These are phyloP conservation scores for Aradophagus sp. DNA, from an alignment of 1,140 invertebrate species.

Conservation along the genomic window DNA sequence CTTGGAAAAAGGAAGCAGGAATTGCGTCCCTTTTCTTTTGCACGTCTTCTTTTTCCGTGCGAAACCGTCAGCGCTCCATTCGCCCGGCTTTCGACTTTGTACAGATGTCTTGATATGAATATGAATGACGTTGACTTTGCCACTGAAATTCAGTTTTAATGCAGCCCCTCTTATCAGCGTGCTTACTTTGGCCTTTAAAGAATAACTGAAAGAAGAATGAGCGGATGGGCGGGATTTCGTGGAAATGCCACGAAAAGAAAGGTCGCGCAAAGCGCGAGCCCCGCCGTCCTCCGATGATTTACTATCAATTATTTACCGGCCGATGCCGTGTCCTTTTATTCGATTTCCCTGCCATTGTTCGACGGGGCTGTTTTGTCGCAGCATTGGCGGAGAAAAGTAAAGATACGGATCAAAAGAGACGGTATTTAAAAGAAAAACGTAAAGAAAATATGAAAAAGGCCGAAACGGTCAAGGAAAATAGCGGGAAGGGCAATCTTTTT, in stretches of 20 bases:
- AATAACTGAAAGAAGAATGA: slow-evolving; percentile 37
- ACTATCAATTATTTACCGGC: slow-evolving; percentile 34
- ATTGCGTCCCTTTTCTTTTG: slow-evolving; percentile 39
- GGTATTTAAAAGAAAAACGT: too few species aligned
- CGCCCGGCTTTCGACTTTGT: slow-evolving; percentile 38
- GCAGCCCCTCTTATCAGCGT: slow-evolving; percentile 34
- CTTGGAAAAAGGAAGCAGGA: slow-evolving; percentile 39
- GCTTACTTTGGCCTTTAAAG: slow-evolving; percentile 47
- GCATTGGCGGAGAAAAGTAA: background rate
- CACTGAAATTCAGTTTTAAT: slow-evolving; percentile 54
- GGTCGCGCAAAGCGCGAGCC: slow-evolving; percentile 15
- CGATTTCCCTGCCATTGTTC: slow-evolving; percentile 14
- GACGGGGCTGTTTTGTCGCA: background rate
- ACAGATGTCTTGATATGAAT: slow-evolving; percentile 54
- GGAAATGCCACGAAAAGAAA: slow-evolving; percentile 20
- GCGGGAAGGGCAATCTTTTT: too few species aligned
- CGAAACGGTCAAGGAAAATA: too few species aligned
- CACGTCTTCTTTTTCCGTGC: slow-evolving; percentile 25
- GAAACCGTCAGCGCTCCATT: slow-evolving; percentile 9
- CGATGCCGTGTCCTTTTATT: slow-evolving; percentile 11
- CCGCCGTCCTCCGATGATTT: slow-evolving; percentile 14
- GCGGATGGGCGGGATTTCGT: slow-evolving; percentile 24
- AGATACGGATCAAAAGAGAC: too few species aligned
- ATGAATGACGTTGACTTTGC: slow-evolving; percentile 53
- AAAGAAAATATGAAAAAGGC: too few species aligned